A percentile compares a stretch with the other conserved stretches of the same genome.
Conservation (phyloP, 2,888 invertebrate genomes). For the Metalampra italica region DNA sequence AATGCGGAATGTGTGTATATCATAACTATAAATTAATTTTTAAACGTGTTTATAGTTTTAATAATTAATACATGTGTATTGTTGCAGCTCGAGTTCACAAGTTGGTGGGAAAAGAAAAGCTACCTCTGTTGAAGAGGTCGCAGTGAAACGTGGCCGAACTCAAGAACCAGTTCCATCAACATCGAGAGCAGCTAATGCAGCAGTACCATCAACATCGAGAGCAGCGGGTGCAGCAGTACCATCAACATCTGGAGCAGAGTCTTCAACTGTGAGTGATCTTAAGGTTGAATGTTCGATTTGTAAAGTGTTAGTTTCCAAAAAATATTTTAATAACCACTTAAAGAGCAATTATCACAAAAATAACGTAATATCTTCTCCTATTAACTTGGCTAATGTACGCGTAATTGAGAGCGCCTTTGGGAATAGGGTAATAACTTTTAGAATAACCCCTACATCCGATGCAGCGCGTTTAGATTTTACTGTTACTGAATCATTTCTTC, state of each 20-base stretch:
- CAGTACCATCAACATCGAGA: background rate
- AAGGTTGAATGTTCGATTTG: background rate
- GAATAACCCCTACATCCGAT: slow-evolving; percentile 4
- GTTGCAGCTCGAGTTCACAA: background rate
- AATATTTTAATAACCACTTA: slow-evolving; percentile 11
- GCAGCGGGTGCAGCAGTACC: background rate
- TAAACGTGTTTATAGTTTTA: background rate
- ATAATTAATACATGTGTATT: background rate
- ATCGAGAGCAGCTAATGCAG: background rate
- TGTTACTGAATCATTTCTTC: slow-evolving; percentile 6
- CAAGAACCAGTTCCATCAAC: too few species aligned
- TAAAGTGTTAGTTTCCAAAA: slow-evolving; percentile 4
- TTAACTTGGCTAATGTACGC: slow-evolving; percentile 11
- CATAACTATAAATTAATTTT: background rate
- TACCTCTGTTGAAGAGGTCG: background rate
- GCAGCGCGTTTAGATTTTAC: background rate
- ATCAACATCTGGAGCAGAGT: background rate
- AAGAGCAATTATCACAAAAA: slow-evolving; percentile 17
- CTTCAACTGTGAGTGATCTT: background rate
- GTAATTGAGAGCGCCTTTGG: slow-evolving; percentile 14
- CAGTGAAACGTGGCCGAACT: background rate
- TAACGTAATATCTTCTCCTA: slow-evolving; percentile 10
- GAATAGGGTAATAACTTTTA: slow-evolving; percentile 8
- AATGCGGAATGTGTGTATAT: background rate
- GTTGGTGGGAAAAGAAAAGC: background rate